Evolutionary conservation across 2,888 invertebrate species (phyloP), one percentile per base, ranked within the genome.

Genomic region (Unio delphinus): DNA sequence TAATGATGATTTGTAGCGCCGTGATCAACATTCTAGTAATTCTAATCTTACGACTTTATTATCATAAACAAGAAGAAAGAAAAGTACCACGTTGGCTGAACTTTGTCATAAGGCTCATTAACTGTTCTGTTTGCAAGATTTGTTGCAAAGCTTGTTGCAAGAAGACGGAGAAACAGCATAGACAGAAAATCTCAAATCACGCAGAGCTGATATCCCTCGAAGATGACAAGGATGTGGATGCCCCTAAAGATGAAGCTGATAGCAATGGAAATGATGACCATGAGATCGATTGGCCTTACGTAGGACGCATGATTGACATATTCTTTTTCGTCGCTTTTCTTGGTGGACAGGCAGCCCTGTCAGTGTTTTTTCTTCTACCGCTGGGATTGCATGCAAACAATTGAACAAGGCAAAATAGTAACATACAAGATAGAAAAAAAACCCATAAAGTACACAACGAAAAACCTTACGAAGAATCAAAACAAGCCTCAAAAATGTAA

Each of bases 61-160:
- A 61, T 59, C 73, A 76, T 57, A 73, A 70, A 76, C 55, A 57
- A 4, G 69, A 67, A 17, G 23, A 26, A 3, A 67, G 61, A 7
- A 64, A 64, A 56, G 72, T 76, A 2, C 76, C 76, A 28, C 6
- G 54, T 5, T 73, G 64, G 30, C 18, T 76, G 23, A 54, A 63
- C 54, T 18, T 26, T 11, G 54, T 70, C 57, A 26, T 72, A 3
- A 23, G 57, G 23, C 54, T 67, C 26, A n/a, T 70, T 26, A 64
- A 61, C 11, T 68, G 67, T 55, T 45, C 18, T 34, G 28, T 54
- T 34, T 57, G 62, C 23, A 56, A 57, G 28, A 4, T 8, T 34
- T 34, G 34, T 8, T 34, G 34, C 34, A 34, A 34, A 8, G 34
- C 34, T 5, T 7, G 34, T 34, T 34, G 34, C 34, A 8, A 34